A percentile compares a stretch with the other conserved stretches of the same genome.
Conservation (phyloP, 2,888 invertebrate genomes). For the Metopia argyrocephala region DNA sequence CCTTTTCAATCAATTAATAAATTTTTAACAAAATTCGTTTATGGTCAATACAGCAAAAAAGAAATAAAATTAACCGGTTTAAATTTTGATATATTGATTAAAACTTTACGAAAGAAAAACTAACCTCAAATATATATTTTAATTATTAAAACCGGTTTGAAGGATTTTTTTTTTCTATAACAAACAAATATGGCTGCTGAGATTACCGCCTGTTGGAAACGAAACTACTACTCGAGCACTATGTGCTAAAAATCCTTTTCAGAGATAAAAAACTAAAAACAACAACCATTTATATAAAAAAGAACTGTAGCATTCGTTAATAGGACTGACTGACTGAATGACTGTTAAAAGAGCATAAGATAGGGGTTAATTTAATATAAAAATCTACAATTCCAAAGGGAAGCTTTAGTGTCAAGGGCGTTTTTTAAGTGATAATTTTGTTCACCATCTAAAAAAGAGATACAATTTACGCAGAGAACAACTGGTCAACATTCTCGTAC, state of each 20-base stretch:
- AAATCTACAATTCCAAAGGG: too few relatives aligned
- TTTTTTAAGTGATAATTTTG: constrained; percentile 42
- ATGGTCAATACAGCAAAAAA: constrained; percentile 35
- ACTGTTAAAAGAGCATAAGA: constrained; percentile 57
- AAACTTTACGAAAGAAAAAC: not conserved
- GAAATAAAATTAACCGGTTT: not conserved
- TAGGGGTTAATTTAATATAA: constrained; percentile 56
- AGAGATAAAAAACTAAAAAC: too few relatives aligned
- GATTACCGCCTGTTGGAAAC: too few relatives aligned
- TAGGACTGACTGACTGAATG: constrained; percentile 4
- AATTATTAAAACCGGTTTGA: not conserved
- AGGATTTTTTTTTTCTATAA: not conserved
- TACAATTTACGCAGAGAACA: not conserved
- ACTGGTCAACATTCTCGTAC: not conserved
- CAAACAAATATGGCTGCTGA: not conserved
- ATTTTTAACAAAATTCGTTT: constrained; percentile 32
- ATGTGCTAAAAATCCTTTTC: too few relatives aligned
- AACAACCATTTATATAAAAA: constrained; percentile 45
- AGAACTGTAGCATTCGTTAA: constrained; percentile 42
- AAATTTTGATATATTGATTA: constrained; percentile 59
- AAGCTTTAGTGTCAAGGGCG: constrained; percentile 47
- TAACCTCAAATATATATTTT: not conserved
- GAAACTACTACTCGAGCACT: too few relatives aligned
- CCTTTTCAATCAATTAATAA: constrained; percentile 56
- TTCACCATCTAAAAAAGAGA: not conserved